Evolutionary conservation across 2,888 invertebrate genomes (phyloP), one percentile per base, ranked within the genome.

Genomic region (Cosmorhoe ocellata): DNA sequence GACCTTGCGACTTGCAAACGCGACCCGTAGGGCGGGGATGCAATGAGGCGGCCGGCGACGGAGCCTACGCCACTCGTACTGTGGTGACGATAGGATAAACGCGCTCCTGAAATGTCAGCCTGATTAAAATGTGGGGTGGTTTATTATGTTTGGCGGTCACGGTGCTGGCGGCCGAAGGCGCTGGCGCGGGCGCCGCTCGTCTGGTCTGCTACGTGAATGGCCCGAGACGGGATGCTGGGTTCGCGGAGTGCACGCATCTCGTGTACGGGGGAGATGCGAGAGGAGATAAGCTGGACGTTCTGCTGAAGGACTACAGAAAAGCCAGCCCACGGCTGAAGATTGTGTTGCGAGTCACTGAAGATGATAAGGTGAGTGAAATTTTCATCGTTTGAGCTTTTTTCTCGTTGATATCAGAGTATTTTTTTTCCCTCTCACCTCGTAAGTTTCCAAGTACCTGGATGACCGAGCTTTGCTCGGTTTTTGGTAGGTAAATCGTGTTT

Each of bases 301-400:
- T 89, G 31, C 64, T 90, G 61, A 91, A 92, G 71, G 86, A 84
- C 57, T 85, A 91, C 62, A 85, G 85, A 67, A 88, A 88, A 58
- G 77, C 74, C 52, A 85, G 88, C 56, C 89, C 90, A 18, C 80
- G 86, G 48, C 75, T 91, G 61, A 92, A 92, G 78, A 83, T 92
- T 59, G 76, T 92, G 56, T 70, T 93, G 56, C 89, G 91, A 51
- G 90, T 91, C 42, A 79, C 83, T 59, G 92, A 92, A 56, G 85
- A 82, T 55, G 92, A 93, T 71, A 91, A 93, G 92, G 93, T 93
- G 79, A 76, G 82, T 52, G 38, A 12, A n/a, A 31, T n/a, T n/a
- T n/a, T n/a, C n/a, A n/a, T n/a, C 3, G 6, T n/a, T 12, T 33
- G 11, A 18, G 43, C 13, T 28, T 27, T 13, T 10, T 13, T 2